Conservation (phyloP, 2,888 invertebrate species). For the Meta bourneti region DNA sequence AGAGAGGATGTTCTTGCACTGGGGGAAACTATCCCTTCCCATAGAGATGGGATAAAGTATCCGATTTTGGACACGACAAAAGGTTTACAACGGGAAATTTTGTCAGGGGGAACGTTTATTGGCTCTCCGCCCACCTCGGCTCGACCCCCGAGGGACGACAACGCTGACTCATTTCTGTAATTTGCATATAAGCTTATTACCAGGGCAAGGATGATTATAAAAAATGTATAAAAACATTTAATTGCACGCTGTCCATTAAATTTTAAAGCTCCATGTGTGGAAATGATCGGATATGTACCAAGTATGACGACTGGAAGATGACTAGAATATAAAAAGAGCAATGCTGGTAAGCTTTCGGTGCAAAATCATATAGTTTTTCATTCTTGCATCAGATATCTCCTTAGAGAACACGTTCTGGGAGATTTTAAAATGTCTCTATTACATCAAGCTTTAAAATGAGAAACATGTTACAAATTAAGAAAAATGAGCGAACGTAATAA, state of each 20-base stretch:
- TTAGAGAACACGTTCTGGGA: no score
- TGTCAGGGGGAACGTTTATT: slow-evolving; percentile 7
- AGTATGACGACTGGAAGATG: not conserved
- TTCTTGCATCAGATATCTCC: no score
- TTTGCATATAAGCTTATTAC: slow-evolving; percentile 16
- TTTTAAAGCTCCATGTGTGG: not conserved
- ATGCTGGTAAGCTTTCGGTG: not conserved
- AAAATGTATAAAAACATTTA: not conserved
- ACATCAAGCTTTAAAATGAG: no score
- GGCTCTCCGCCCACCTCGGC: slow-evolving; percentile 4
- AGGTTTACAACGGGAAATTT: slow-evolving; percentile 11
- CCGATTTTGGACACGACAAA: slow-evolving; percentile 22
- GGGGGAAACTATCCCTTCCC: not conserved
- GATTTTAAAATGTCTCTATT: no score
- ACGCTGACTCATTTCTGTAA: slow-evolving; percentile 34
- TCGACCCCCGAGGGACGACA: not conserved
- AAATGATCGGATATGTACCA: not conserved
- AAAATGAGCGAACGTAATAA: no score
- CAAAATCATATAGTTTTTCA: no score
- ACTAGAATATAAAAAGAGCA: not conserved
- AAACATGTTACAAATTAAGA: no score
- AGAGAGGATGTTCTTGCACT: not conserved
- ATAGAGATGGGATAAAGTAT: slow-evolving; percentile 40
- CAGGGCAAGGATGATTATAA: not conserved
- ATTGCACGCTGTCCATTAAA: not conserved